Evolutionary conservation across 1,140 invertebrate species (phyloP).

Genomic region (Drosophila lowei): DNA sequence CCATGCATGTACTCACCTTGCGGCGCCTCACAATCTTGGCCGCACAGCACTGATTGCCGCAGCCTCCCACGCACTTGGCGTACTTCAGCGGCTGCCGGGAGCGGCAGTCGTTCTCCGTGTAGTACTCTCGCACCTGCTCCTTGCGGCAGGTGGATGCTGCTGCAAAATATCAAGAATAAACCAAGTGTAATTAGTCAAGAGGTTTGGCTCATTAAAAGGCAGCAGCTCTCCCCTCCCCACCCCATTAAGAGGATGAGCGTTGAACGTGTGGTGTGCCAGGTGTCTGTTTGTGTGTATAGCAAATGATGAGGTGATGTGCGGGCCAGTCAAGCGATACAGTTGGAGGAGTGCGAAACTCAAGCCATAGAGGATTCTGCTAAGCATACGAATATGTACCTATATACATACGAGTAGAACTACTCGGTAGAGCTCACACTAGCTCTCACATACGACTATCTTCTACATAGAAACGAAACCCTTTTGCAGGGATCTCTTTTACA

Average conservation of each 20-base stretch:
- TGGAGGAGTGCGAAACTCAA: too few species aligned
- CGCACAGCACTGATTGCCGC: slow-evolving; percentile 89
- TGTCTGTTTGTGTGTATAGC: background rate
- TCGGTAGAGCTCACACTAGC: too few species aligned
- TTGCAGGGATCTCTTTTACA: too few species aligned
- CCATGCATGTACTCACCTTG: slow-evolving; percentile 86
- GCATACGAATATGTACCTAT: too few species aligned
- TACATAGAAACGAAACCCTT: background rate
- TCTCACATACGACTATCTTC: too few species aligned
- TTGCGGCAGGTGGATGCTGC: slow-evolving; percentile 92
- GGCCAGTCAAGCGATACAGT: background rate
- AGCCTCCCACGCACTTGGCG: slow-evolving; percentile 90
- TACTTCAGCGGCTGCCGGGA: slow-evolving; percentile 94
- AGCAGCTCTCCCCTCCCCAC: too few species aligned
- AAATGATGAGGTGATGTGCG: slow-evolving; percentile 3
- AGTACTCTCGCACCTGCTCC: slow-evolving; percentile 94
- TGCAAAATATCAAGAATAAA: slow-evolving; percentile 20
- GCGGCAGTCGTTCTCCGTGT: slow-evolving; percentile 94
- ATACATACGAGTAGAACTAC: too few species aligned
- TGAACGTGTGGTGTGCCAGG: background rate
- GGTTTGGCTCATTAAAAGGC: slow-evolving; percentile 8
- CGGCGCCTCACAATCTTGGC: slow-evolving; percentile 95
- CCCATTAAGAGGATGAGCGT: too few species aligned
- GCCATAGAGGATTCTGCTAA: too few species aligned
- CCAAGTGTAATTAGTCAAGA: slow-evolving; percentile 63